Evolutionary conservation across 1,140 invertebrate genomes (phyloP), one percentile per base, ranked within the genome.

Genomic region (Maconellicoccus hirsutus): DNA sequence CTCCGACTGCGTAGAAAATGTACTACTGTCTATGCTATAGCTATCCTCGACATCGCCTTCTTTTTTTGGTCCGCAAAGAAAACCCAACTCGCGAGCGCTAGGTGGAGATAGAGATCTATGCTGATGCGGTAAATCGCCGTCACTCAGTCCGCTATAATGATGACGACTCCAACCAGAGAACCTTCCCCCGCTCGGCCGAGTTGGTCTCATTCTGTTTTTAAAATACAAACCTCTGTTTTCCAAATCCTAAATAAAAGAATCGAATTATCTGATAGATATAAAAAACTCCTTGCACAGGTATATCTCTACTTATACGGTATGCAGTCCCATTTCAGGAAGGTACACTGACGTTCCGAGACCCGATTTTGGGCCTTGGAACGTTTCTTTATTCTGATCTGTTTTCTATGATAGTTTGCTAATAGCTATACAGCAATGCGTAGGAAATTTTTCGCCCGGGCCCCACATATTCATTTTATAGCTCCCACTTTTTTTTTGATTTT

Each of bases 1-100:
- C 82, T 94, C 92, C 75, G 91, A 93, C 80, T 94, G 92, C 71
- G 92, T 94, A 75, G 91, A 93, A 80, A 94, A 93, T 77, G 92
- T 90, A 84, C 91, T 93, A 77, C 91, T 93, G 61, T 89, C 91
- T 72, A 92, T 88, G 63, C 89, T 91, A 61, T 85, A 89, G 71
- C 92, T 89, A 75, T 90, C 92, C 80, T 94, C 92, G 82, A 94
- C 89, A 78, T 94, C 92, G 10, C 61, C 61, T 16, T 66, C 61
- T 26, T 66, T 66, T 66, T 66, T 66, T 66, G 61, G 61, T 66
- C 61, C 61, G 72, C 90, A 93, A 80, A 93, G 91, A 16, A 61
- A 78, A 63, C 74, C 21, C 75, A 81, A 73, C 81, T 81, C 23
- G 6, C 70, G 59, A 66, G 63, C 61, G 14, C 70, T 70, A 7